Base-by-base conservation (phyloP, 2,797 vertebrate species). In the Manis javanica region DNA sequence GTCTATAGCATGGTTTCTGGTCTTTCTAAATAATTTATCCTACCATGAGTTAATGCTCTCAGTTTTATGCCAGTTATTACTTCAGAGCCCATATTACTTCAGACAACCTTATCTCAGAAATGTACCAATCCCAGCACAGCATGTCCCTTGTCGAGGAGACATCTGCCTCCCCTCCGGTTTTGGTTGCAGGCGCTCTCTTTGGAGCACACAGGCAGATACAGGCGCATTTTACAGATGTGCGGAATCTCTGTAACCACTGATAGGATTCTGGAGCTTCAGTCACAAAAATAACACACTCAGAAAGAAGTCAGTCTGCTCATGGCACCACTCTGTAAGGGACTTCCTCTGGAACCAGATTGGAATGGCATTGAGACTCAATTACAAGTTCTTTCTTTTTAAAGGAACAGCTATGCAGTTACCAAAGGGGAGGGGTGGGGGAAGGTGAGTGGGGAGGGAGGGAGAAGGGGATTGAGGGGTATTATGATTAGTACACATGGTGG, bases 1-100 rank as follows among this genome's bases (percentile, higher is more conserved):
- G 26, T 68, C 23, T 34, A 79, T 59, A 85, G 49, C 51, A 61
- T 23, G 19, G 15, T 15, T 72, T 90, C 95, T 75, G 15, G 21
- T 87, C 59, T 96, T 79, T 16, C 84, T 96, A 86, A 97, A 95
- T 86, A 83, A 95, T 96, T 86, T 85, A 91, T 79, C 83, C 49
- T 39, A 37, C 34, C 46, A 42, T 90, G 39, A 91, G 86, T 53
- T 59, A 96, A 66, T 66, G 68, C 74, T 92, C 46, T 86, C 26
- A 29, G 71, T 87, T 88, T 78, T 64, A 90, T 75, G 39, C 81
- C 74, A 91, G 34, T 31, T 91, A 11, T 19, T 59, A 42, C 26
- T 3, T 59, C 14, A 49, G 18, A 69, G 34, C 16, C 37, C 34
- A 71, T 71, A 55, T 61, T 86, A 31, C 53, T 83, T 94, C 63